Conservation (phyloP, 2,797 vertebrate species). For the Carcharodon carcharias region DNA sequence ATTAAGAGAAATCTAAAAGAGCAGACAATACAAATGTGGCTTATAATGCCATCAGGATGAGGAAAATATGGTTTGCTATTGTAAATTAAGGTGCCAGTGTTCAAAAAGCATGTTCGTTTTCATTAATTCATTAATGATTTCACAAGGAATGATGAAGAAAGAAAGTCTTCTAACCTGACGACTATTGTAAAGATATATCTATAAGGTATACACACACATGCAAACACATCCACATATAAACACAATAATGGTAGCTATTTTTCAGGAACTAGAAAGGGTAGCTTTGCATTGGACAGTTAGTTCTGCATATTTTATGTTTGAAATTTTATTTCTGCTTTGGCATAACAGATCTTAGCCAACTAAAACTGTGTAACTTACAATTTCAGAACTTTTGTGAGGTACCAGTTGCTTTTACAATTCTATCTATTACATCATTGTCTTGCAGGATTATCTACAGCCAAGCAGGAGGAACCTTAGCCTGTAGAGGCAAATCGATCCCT, state of each 20-base stretch:
- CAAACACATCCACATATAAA: neutral
- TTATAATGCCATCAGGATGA: too few relatives aligned
- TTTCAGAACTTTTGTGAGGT: neutral
- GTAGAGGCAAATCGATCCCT: neutral
- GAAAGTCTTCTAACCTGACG: too few relatives aligned
- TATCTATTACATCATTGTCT: neutral
- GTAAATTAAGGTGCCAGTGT: neutral
- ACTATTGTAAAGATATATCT: too few relatives aligned
- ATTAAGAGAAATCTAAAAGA: too few relatives aligned
- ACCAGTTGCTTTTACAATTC: neutral
- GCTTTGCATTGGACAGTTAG: neutral
- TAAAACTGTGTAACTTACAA: neutral
- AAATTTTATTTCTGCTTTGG: neutral
- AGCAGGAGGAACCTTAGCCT: neutral
- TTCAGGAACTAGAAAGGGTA: neutral
- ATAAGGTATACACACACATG: neutral
- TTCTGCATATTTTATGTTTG: too few relatives aligned
- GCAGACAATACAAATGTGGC: too few relatives aligned
- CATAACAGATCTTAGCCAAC: neutral
- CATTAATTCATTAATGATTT: neutral
- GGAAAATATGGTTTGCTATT: neutral
- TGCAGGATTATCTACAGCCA: neutral
- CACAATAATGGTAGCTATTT: neutral
- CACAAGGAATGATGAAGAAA: neutral
- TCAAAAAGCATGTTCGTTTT: neutral